Percentiles rank a stretch among this genome's conserved stretches.
Evolutionary conservation across 2,113 vertebrate genomes (phyloP).

Genomic region (Aphelocoma coerulescens): DNA sequence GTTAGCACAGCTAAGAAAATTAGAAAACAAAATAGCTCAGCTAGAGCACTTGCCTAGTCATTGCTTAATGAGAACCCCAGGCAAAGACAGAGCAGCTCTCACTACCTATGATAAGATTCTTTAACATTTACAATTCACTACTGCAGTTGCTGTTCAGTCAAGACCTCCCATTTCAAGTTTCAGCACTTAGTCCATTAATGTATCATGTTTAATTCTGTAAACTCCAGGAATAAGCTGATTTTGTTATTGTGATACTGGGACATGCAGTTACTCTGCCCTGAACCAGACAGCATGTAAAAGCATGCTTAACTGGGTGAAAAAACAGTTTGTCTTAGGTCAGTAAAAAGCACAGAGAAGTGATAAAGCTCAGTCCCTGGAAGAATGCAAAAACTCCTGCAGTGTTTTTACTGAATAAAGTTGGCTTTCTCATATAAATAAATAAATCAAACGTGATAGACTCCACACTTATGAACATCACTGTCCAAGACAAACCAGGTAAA

Average conservation of each 20-base stretch:
- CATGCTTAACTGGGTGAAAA: neutral
- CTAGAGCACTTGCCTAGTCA: neutral
- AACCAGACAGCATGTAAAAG: neutral
- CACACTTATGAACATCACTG: neutral
- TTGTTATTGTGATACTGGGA: neutral
- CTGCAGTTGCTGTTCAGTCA: neutral
- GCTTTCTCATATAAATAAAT: neutral
- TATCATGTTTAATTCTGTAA: neutral
- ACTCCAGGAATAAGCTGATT: neutral
- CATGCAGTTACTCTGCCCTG: neutral
- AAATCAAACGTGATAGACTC: neutral
- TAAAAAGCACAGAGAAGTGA: neutral
- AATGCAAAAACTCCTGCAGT: neutral
- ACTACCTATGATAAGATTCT: neutral
- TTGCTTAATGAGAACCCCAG: neutral
- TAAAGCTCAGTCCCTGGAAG: neutral
- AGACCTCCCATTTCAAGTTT: neutral
- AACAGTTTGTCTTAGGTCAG: neutral
- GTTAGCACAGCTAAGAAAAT: neutral
- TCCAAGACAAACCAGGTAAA: neutral
- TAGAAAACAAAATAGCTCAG: neutral
- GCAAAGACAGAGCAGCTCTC: neutral
- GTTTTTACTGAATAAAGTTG: neutral
- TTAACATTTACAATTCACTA: neutral
- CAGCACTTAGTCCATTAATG: neutral